phyloP scores from a whole-genome alignment of 2,797 vertebrate species.

The Leptoclinus maculatus region DNA sequence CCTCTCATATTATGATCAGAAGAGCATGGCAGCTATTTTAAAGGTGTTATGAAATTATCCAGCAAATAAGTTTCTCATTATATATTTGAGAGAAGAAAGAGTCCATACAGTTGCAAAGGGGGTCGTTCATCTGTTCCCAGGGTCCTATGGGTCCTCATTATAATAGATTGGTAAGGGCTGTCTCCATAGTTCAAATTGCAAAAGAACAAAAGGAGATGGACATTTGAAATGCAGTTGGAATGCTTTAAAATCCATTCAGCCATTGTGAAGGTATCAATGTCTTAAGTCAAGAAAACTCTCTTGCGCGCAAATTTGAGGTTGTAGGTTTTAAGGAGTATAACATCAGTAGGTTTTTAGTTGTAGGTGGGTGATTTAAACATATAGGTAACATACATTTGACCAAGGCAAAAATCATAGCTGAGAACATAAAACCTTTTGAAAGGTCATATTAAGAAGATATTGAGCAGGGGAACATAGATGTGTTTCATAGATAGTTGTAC shows the following conservation, averaged over 20 bases:
- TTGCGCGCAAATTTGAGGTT: background rate
- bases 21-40: background rate
- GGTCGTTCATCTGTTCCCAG: background rate
- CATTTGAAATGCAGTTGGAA: background rate
- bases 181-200: background rate
- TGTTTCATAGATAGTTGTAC: background rate
- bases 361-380: background rate
- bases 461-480: background rate
- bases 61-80: background rate
- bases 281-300: background rate
- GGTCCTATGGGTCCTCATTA: background rate
- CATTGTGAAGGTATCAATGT: background rate
- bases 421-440: background rate
- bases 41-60: background rate
- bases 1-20: slow-evolving; percentile 7
- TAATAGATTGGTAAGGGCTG: background rate
- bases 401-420: background rate
- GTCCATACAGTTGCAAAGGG: background rate
- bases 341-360: background rate
- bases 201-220: background rate
- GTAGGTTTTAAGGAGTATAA: background rate
- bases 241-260: background rate
- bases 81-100: background rate
- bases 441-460: background rate
- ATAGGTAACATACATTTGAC: background rate